Evolutionary conservation across 1,140 invertebrate species (phyloP).

Genomic region (Lepidurus couesii): DNA sequence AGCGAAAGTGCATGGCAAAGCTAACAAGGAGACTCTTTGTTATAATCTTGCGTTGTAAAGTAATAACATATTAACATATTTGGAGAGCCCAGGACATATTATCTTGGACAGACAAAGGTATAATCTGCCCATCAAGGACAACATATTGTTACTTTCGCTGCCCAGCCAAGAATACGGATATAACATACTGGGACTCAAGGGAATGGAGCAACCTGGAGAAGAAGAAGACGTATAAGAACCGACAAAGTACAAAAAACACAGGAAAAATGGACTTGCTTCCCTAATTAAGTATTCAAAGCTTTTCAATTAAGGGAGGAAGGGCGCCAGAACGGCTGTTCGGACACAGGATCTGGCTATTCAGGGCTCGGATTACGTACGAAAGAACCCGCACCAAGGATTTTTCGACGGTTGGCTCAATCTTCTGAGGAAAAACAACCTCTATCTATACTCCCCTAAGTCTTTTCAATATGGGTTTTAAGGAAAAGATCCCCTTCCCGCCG

Average conservation of each 20-base stretch:
- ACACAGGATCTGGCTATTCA: neutral
- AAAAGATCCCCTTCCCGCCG: neutral
- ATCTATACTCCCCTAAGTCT: neutral
- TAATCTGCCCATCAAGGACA: too few relatives aligned
- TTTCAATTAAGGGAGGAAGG: constrained; percentile 15
- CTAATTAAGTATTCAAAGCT: constrained; percentile 20
- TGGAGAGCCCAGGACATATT: too few relatives aligned
- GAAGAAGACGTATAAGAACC: constrained; percentile 15
- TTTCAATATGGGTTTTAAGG: neutral
- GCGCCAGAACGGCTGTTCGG: neutral
- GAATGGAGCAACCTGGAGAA: neutral
- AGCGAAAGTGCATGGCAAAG: too few relatives aligned
- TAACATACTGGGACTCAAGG: neutral
- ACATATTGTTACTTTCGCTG: too few relatives aligned
- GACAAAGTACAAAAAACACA: neutral
- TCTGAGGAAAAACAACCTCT: neutral
- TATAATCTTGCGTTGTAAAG: too few relatives aligned
- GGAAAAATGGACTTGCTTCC: neutral
- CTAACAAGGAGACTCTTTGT: too few relatives aligned
- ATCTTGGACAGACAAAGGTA: too few relatives aligned
- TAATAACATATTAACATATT: too few relatives aligned
- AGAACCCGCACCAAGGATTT: neutral
- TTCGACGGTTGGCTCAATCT: neutral
- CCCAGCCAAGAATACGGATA: neutral
- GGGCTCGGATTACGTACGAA: neutral